These are phyloP conservation scores for Vombatus ursinus DNA, from an alignment of 2,113 vertebrate genomes.

Conservation along the genomic window DNA sequence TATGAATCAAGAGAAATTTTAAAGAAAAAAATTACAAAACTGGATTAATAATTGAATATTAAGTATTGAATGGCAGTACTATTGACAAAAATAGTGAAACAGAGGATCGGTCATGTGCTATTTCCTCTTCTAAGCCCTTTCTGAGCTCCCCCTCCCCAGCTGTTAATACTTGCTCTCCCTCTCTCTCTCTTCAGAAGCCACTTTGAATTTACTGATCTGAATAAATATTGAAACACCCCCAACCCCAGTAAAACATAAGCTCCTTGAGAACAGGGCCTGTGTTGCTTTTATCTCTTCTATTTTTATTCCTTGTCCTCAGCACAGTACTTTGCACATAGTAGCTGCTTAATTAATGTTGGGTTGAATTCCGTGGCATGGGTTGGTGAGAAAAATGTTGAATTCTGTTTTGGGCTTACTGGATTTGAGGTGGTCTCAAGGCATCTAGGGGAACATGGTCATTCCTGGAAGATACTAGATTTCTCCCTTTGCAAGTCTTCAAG, in stretches of 20 bases:
- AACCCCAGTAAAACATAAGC: not conserved
- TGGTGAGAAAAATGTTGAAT: not conserved
- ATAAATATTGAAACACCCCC: not conserved
- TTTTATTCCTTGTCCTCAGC: not conserved
- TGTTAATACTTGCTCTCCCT: not conserved
- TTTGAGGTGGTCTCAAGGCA: not conserved
- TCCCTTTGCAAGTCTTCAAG: not conserved
- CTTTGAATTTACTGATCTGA: not conserved
- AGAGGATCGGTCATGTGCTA: not conserved
- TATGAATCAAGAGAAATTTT: not conserved
- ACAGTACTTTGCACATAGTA: not conserved
- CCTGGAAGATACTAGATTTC: not conserved
- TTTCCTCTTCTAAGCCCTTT: not conserved
- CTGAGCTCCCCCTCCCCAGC: not conserved
- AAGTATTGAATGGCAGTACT: not conserved
- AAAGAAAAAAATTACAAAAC: not conserved
- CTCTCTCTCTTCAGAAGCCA: no score
- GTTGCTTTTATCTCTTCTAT: not conserved
- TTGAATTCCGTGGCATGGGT: not conserved
- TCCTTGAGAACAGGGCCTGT: not conserved
- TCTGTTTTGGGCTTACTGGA: not conserved
- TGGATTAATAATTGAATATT: not conserved
- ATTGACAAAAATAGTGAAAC: not conserved
- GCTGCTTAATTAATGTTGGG: not conserved
- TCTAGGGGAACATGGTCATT: not conserved